Percentiles rank a stretch among this genome's conserved stretches.
phyloP scores from a whole-genome alignment of 2,888 invertebrate genomes.

The Aleiodes alternator region DNA sequence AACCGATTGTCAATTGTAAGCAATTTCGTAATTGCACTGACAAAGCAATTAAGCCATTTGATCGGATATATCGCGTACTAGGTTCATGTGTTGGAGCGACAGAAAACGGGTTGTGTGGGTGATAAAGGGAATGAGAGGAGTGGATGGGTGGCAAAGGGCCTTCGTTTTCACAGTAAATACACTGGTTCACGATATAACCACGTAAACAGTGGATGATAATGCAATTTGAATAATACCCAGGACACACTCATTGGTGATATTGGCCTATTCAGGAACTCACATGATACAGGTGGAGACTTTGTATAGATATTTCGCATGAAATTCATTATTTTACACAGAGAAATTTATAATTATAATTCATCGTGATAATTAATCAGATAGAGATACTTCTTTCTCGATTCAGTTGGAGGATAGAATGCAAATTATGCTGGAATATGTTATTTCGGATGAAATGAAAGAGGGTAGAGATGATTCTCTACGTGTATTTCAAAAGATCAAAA shows the following conservation, averaged over 20 bases:
- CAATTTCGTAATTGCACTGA: slow-evolving; percentile 72
- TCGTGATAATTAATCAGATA: background rate
- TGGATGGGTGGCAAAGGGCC: no score
- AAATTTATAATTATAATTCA: slow-evolving; percentile 12
- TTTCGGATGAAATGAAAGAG: no score
- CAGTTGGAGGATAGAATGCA: no score
- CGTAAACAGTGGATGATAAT: slow-evolving; percentile 67
- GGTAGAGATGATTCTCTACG: no score
- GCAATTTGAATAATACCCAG: slow-evolving; percentile 68
- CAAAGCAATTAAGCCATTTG: slow-evolving; percentile 72
- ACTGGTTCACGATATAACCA: slow-evolving; percentile 63
- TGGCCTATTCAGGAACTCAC: slow-evolving; percentile 41
- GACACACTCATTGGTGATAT: slow-evolving; percentile 42
- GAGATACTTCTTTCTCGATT: background rate
- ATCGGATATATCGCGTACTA: slow-evolving; percentile 63
- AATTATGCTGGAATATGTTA: no score
- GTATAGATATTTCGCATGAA: slow-evolving; percentile 19
- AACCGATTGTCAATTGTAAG: slow-evolving; percentile 71
- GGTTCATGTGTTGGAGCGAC: slow-evolving; percentile 41
- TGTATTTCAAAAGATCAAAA: background rate
- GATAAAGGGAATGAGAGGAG: no score
- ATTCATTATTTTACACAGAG: slow-evolving; percentile 15
- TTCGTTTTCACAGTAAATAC: slow-evolving; percentile 60
- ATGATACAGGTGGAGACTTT: slow-evolving; percentile 39
- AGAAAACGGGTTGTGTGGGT: background rate